Base-by-base conservation (phyloP, 2,888 invertebrate genomes). In the Stegana nigrithorax region DNA sequence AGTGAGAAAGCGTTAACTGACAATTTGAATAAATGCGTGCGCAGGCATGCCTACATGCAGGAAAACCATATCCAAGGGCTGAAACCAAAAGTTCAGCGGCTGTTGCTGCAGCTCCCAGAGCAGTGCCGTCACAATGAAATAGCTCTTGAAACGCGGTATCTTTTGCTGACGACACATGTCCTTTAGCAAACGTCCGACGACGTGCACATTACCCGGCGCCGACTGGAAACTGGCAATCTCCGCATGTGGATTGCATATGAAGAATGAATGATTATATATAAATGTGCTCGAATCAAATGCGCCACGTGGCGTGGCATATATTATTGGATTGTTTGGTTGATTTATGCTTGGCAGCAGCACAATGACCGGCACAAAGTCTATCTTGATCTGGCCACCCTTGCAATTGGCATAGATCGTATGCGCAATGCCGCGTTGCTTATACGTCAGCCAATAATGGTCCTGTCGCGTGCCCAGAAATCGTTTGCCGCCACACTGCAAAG, bases 171-270 rank as follows among this genome's bases (percentile, higher is more conserved):
- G 8, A 47, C 47, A 51, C n/a, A 8, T 51, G 8, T 2, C 8
- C 27, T 51, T 51, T 8, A 51, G 51, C 27, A 51, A n/a, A n/a
- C 51, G 51, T 1, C 23, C 51, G 8, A 51, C 51, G 17, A 17
- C 14, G 27, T 2, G 0, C 8, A 51, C 19, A 27, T 17, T 51
- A 4, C 8, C 14, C 10, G 51, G 51, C 14, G 51, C 51, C 27
- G 10, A 17, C 8, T 14, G 1, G 1, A 51, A 51, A 17, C 8
- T 8, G 4, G 12, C 29, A 7, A 51, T 19, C 29, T 51, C 51
- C 29, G 51, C 17, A 27, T 26, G n/a, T 8, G 51, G 27, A 51
- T 51, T 51, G 12, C 25, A 51, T 29, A 51, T n/a, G 29, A 51
- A 51, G 8, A 51, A 51, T 10, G 51, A 17, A 51, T 51, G 51